These are phyloP conservation scores for Ameiurus melas DNA, from an alignment of 2,113 vertebrate species.

Conservation along the genomic window DNA sequence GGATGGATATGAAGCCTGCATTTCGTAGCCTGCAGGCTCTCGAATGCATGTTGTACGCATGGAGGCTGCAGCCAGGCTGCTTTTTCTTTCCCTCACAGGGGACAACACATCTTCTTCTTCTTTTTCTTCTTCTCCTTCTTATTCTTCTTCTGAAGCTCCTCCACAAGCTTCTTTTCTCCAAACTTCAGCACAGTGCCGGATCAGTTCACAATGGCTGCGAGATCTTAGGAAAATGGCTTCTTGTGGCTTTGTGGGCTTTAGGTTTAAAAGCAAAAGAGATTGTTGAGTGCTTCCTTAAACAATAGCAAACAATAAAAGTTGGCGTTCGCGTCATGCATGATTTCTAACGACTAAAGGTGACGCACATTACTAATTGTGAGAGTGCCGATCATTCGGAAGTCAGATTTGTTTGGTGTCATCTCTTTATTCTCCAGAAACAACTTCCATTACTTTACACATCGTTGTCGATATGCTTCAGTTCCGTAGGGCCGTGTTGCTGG, in stretches of 20 bases:
- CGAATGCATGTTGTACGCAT: constrained; percentile 42
- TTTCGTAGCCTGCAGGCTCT: constrained; percentile 56
- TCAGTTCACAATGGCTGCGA: constrained; percentile 7
- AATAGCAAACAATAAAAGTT: neutral
- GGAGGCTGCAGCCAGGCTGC: constrained; percentile 24
- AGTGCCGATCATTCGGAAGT: neutral
- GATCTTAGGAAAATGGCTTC: constrained; percentile 3
- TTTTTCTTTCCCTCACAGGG: neutral
- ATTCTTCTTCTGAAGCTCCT: neutral
- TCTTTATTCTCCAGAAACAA: neutral
- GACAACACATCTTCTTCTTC: neutral
- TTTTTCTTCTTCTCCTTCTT: neutral
- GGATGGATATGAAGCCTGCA: constrained; percentile 52
- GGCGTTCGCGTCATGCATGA: neutral
- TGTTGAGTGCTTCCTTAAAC: neutral
- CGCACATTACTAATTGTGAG: neutral
- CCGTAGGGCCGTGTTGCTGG: neutral
- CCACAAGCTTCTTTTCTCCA: neutral
- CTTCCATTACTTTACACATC: neutral
- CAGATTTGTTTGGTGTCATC: neutral
- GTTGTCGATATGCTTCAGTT: neutral
- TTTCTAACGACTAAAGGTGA: neutral
- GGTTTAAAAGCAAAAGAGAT: neutral
- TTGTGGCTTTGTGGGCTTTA: neutral
- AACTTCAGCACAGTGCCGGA: neutral